Base-by-base conservation (phyloP, 2,888 invertebrate species). In the Quadroppia sp. region DNA sequence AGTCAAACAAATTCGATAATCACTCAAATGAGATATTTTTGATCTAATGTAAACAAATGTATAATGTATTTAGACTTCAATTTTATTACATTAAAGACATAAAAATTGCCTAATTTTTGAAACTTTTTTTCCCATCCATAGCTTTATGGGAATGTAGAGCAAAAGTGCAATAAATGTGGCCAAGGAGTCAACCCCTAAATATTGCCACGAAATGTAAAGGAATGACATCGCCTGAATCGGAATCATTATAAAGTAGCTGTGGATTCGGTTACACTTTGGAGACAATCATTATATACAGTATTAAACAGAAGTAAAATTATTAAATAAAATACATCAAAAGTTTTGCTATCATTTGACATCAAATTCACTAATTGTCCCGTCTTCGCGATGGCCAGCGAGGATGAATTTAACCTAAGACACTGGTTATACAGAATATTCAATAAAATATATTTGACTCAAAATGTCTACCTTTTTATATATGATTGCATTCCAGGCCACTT, bases 351-450 rank as follows among this genome's bases (percentile, higher is more conserved):
- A 81, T 96, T 97, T 0, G 96, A 94, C 74, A 98, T 85, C n/a
- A 97, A 86, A 82, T 96, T 96, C 36, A 96, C 93, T 75, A 97
- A 88, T 82, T 95, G 93, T 0, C 96, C 96, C 0, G 90, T 89
- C 0, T 93, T 90, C 0, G 94, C 93, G 81, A 92, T 89, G 9
- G 89, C 90, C 69, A 93, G 84, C 0, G 94, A 91, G 7, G 89
- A 89, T 82, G 90, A 90, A 73, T 90, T 90, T 17, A 77, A 56
- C 9, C 67, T 69, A 23, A 77, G 89, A 25, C 70, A 70, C 73
- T 73, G 15, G 20, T 1, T 17, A 1, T 4, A 28, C 23, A 71
- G 9, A n/a, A 15, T 20, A 4, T n/a, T 45, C 20, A n/a, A 71
- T 56, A 71, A 28, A 25, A 50, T 71, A 53, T 45, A 71, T 6